phyloP scores from a whole-genome alignment of 2,888 invertebrate species.

The Calephelis perditalis region DNA sequence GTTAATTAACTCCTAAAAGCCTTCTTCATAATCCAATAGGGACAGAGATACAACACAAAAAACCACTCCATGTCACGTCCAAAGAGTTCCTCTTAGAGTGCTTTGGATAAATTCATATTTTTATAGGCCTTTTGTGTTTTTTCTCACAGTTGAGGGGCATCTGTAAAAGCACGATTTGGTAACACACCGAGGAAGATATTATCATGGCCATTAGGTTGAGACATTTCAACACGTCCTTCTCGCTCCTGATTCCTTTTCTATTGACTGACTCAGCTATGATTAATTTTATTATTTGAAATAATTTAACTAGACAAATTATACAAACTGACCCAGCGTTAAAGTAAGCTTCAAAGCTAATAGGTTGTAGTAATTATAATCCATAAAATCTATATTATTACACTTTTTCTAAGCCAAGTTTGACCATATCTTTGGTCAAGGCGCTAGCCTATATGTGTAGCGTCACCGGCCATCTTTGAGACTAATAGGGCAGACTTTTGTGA shows the following conservation, averaged over 20 bases:
- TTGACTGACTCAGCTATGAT: constrained; percentile 10
- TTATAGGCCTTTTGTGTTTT: constrained; percentile 70
- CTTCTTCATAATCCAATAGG: constrained; percentile 54
- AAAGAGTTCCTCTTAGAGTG: constrained; percentile 41
- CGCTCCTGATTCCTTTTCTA: constrained; percentile 44
- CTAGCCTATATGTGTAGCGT: too few species aligned
- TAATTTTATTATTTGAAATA: constrained; percentile 14
- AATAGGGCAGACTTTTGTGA: too few species aligned
- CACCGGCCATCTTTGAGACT: too few species aligned
- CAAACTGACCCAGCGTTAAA: not conserved
- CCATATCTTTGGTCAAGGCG: too few species aligned
- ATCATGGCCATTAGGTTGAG: constrained; percentile 68
- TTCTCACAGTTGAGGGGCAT: constrained; percentile 71
- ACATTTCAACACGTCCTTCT: constrained; percentile 70
- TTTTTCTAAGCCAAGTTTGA: too few species aligned
- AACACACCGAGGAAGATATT: constrained; percentile 69
- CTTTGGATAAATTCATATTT: constrained; percentile 68
- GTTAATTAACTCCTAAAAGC: constrained; percentile 71
- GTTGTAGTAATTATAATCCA: too few species aligned
- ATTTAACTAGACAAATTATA: not conserved
- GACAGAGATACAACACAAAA: constrained; percentile 62
- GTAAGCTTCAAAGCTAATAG: too few species aligned
- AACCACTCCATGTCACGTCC: constrained; percentile 69
- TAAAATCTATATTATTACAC: too few species aligned
- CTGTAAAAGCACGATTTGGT: constrained; percentile 71